Conservation (phyloP, 1,140 invertebrate species). For the Hypothenemus hampei region DNA sequence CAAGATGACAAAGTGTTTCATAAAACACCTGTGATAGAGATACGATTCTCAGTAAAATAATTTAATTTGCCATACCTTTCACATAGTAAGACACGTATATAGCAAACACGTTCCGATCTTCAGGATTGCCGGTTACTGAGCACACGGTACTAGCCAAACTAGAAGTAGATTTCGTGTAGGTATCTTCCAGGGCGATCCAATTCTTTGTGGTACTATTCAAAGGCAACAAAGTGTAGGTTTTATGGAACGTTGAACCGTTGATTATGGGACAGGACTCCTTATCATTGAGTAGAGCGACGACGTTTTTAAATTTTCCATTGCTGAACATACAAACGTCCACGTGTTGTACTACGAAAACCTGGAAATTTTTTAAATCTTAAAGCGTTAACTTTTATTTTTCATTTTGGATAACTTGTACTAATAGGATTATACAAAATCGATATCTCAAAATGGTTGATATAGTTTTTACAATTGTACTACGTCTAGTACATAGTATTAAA, state of each 20-base stretch:
- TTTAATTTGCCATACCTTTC: too few relatives aligned
- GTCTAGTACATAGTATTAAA: too few relatives aligned
- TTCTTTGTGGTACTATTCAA: conserved; percentile 73
- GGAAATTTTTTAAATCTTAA: conserved; percentile 15
- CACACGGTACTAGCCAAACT: conserved; percentile 65
- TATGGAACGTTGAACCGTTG: conserved; percentile 56
- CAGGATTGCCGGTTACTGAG: conserved; percentile 52
- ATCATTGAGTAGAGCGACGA: conserved; percentile 82
- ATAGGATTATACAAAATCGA: too few relatives aligned
- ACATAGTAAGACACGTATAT: conserved; percentile 88
- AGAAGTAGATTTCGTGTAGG: conserved; percentile 62
- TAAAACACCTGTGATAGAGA: too few relatives aligned
- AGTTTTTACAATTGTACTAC: too few relatives aligned
- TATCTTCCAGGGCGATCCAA: conserved; percentile 77
- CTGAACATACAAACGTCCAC: conserved; percentile 99
- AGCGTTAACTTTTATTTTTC: background rate
- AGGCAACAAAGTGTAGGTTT: conserved; percentile 62
- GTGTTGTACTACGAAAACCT: conserved; percentile 88
- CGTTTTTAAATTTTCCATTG: conserved; percentile 98
- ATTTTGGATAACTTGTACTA: too few relatives aligned
- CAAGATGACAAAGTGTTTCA: too few relatives aligned
- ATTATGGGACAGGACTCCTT: conserved; percentile 61
- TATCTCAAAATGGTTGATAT: too few relatives aligned
- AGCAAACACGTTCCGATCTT: conserved; percentile 79
- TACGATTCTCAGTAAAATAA: too few relatives aligned